phyloP scores from a whole-genome alignment of 2,888 invertebrate genomes.

The Apamea epomidion region DNA sequence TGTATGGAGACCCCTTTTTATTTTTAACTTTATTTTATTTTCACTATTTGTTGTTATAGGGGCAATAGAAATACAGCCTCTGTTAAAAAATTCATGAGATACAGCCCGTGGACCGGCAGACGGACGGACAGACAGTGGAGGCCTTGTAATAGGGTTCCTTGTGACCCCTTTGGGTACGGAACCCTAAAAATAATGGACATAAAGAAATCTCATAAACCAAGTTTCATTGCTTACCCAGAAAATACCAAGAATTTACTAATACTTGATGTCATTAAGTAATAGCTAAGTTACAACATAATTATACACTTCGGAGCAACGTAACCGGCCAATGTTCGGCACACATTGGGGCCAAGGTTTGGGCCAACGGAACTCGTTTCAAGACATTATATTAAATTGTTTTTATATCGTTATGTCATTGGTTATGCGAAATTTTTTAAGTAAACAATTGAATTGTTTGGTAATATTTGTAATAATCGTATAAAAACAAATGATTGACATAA shows the following conservation, averaged over 20 bases:
- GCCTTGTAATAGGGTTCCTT: too few relatives aligned
- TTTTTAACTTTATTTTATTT: too few relatives aligned
- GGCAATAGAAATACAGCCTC: too few relatives aligned
- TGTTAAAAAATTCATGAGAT: too few relatives aligned
- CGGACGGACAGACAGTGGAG: neutral
- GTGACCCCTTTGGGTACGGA: neutral
- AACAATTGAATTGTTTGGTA: slow-evolving; percentile 33
- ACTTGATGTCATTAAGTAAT: slow-evolving; percentile 52
- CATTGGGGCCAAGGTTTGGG: slow-evolving; percentile 63
- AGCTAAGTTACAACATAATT: slow-evolving; percentile 49
- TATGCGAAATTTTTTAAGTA: slow-evolving; percentile 25
- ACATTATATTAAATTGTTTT: slow-evolving; percentile 31
- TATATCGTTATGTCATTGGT: slow-evolving; percentile 42
- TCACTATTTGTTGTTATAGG: too few relatives aligned
- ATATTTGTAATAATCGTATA: slow-evolving; percentile 17
- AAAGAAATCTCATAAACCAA: slow-evolving; percentile 8
- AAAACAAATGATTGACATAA: slow-evolving; percentile 24
- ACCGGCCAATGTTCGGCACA: slow-evolving; percentile 30
- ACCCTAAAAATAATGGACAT: neutral
- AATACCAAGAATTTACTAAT: slow-evolving; percentile 39
- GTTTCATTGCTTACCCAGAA: slow-evolving; percentile 24
- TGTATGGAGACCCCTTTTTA: too few relatives aligned
- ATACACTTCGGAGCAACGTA: slow-evolving; percentile 20
- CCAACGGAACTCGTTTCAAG: slow-evolving; percentile 48
- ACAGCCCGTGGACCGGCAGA: neutral